These are phyloP conservation scores for Halocynthia roretzi DNA, from an alignment of 23 tunicate species.

Conservation along the genomic window DNA sequence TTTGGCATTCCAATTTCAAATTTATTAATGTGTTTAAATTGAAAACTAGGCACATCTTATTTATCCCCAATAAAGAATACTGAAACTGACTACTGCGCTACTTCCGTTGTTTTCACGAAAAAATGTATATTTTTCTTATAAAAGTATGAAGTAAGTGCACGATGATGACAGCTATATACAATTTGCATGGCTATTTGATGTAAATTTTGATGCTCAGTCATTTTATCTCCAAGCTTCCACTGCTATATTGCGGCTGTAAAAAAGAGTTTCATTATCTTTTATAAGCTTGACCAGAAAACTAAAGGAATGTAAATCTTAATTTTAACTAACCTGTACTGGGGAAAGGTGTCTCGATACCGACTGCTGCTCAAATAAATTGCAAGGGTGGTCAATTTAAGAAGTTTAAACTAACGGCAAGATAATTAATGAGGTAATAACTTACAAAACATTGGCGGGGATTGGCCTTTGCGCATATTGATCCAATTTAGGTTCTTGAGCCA, in stretches of 20 bases:
- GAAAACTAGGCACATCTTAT: too few species aligned
- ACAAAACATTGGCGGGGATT: conserved; percentile 78
- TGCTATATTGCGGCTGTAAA: conserved; percentile 48
- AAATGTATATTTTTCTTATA: too few species aligned
- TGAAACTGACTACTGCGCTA: too few species aligned
- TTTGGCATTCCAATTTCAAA: too few species aligned
- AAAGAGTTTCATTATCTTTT: background rate
- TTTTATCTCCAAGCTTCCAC: conserved; percentile 76
- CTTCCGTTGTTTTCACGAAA: too few species aligned
- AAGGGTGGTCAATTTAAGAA: background rate
- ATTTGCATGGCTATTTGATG: too few species aligned
- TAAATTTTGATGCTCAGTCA: too few species aligned
- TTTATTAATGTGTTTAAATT: too few species aligned
- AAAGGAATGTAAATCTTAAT: background rate
- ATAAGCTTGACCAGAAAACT: background rate
- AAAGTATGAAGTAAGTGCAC: too few species aligned
- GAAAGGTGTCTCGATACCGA: conserved; percentile 81
- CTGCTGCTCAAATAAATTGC: conserved; percentile 26
- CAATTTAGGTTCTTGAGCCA: conserved; percentile 79
- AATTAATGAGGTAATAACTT: background rate
- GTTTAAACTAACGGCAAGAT: background rate
- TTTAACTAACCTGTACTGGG: conserved; percentile 53
- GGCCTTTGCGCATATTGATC: conserved; percentile 78
- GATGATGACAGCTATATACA: too few species aligned
- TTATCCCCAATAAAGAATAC: too few species aligned